Base-by-base conservation (phyloP, 2,888 invertebrate species). In the Onthophagus sagittarius region DNA sequence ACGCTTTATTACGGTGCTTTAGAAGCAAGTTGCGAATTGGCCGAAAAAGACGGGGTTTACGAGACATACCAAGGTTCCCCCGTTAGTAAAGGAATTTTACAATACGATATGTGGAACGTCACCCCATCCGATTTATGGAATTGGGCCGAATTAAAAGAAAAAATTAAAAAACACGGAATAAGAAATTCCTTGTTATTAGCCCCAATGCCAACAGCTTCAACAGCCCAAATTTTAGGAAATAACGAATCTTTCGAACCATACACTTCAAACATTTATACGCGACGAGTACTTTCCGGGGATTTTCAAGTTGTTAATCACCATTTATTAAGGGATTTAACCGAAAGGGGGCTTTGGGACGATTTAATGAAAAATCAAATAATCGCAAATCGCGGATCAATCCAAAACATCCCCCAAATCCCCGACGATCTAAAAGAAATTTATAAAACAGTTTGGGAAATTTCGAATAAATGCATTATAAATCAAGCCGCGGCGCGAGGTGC, bases 191-290 rank as follows among this genome's bases (percentile, higher is more conserved):
- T 84, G 14, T 87, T 99, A 15, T 79, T 99, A 76, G 98, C 99
- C 0, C 98, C 98, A 0, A 99, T 99, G 99, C 99, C 99, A 0
- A 99, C 99, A 4, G 98, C 99, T 6, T 98, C 98, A 0, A 99
- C 99, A 0, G 99, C 99, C 1, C 99, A 99, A 86, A 99, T 99
- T 82, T 90, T 99, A 65, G 99, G 99, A 14, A 99, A 99, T 84
- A 99, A 99, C 84, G 99, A 99, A 85, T 96, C 98, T 0, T 94
- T 98, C 82, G 99, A 99, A 85, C 96, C 99, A 0, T 99, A 98
- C 85, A 99, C 98, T 0, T 97, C 96, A 53, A 99, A 99, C 83
- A 96, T 99, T 79, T 99, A 99, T 85, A 93, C 94, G 15, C 88
- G 99, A 78, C 88, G 98, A 70, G 99, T 99, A 0, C 87, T 98